Percentiles rank a stretch among this genome's conserved stretches.
phyloP scores from a whole-genome alignment of 2,113 vertebrate species.

The Centropus bengalensis region DNA sequence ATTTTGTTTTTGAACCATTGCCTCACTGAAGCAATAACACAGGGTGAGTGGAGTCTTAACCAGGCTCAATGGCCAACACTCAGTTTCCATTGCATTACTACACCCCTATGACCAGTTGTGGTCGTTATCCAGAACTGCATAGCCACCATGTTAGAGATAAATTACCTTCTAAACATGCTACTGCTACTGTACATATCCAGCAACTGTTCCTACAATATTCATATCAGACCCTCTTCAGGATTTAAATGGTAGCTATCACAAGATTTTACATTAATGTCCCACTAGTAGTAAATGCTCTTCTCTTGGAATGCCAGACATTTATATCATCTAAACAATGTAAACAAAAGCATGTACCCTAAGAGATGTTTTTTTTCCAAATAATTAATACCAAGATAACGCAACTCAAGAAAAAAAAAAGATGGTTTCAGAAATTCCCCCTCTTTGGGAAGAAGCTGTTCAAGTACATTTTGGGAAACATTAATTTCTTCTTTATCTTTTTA shows the following conservation, averaged over 20 bases:
- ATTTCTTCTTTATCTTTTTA: neutral
- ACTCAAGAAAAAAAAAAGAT: neutral
- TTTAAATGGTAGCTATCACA: neutral
- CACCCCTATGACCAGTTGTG: neutral
- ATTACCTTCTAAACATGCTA: accelerated
- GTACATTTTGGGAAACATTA: neutral
- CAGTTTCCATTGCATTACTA: neutral
- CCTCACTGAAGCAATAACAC: neutral
- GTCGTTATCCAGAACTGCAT: neutral
- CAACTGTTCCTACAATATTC: neutral
- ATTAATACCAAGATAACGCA: neutral
- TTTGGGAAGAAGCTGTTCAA: neutral
- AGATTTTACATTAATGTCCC: neutral
- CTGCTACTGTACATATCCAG: neutral
- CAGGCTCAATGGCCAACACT: neutral
- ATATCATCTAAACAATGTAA: neutral
- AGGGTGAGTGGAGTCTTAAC: neutral
- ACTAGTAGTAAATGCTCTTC: neutral
- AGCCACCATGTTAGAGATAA: neutral
- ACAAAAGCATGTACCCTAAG: neutral
- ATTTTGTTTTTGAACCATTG: neutral
- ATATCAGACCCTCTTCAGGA: neutral
- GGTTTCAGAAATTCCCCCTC: neutral
- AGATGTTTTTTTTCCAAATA: neutral
- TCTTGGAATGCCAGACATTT: neutral